Base-by-base conservation (phyloP, 1,140 invertebrate genomes). In the Octopus sinensis region DNA sequence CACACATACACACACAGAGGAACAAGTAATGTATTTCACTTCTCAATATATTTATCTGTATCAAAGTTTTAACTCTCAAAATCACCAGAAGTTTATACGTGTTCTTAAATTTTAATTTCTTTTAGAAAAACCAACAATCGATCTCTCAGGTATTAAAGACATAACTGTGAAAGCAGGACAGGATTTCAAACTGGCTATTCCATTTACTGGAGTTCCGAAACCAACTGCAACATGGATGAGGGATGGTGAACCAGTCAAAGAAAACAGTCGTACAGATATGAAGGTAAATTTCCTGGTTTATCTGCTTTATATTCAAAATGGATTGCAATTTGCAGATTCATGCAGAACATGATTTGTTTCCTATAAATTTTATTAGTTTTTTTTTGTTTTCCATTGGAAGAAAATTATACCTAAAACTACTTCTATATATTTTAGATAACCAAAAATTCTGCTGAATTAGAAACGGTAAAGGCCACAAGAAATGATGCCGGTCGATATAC, bases 91-190 rank as follows among this genome's bases (percentile, higher is more conserved):
- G 30, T 43, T 43, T 43, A 43, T 43, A 43, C 2, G 2, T 43
- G 30, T 43, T 43, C 30, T 43, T 43, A 43, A 43, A 1, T 62
- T 10, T 62, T 62, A 62, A 10, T 62, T 51, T 53, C 82, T 76
- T 80, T 71, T 83, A 91, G 97, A 98, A 89, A 98, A 98, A 91
- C 98, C 98, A 30, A 94, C 94, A 85, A 95, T 99, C 93, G 97
- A 99, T 93, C 96, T 99, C 89, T 93, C 98, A 76, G 94, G 95
- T 78, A 95, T 95, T 51, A 94, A 96, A 62, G 98, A 99, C 88
- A 98, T 99, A 85, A 96, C 95, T 23, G 97, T 99, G 5, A 94
- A 96, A 83, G 97, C 97, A 83, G 98, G 98, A 79, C 96, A 99
- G 92, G 96, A 98, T 89, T 98, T 99, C 92, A 95, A 95, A 79